Base-by-base conservation (phyloP, 2,797 vertebrate species). In the Coregonus ussuriensis region DNA sequence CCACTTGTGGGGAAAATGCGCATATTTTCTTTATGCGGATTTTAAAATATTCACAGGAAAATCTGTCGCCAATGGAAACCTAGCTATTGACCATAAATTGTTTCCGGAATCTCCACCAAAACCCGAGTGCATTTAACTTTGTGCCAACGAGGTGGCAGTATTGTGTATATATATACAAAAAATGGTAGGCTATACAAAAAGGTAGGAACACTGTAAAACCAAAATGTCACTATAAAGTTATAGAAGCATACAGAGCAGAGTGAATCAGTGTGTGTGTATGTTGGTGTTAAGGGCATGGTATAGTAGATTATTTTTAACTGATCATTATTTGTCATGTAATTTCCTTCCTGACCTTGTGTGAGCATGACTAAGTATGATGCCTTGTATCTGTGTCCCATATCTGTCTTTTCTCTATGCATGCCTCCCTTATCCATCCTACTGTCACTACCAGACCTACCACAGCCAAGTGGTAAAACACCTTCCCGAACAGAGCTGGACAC, bases 91-190 rank as follows among this genome's bases (percentile, higher is more conserved):
- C 18, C 4, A 54, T 54, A 6, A 54, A 18, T 54, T 54, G 53
- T 59, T 59, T 59, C n/a, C 7, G 56, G n/a, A 59, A 21, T 59
- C 21, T 59, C 18, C 56, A 59, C 56, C 56, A 59, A 59, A 21
- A 59, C 9, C 41, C 9, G 41, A 2, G 41, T 47, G 41, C 14
- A 56, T 56, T 56, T 21, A 9, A 25, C 16, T 59, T 16, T 47
- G 47, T 9, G 47, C 16, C 31, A 77, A 77, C 21, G 25, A 77
- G 21, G 63, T 66, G 21, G 59, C 41, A 65, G 9, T 62, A 51
- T 33, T 53, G 69, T 62, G 21, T 62, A 62, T 47, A 47, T 47
- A 47, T 47, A 11, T 47, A 62, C 21, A 62, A 62, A 1, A 21
- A 2, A 25, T 21, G 3, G 9, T 13, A 62, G 1, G n/a, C 54